These are phyloP conservation scores for Mesocricetus auratus DNA, from an alignment of 2,113 vertebrate species.

Conservation along the genomic window DNA sequence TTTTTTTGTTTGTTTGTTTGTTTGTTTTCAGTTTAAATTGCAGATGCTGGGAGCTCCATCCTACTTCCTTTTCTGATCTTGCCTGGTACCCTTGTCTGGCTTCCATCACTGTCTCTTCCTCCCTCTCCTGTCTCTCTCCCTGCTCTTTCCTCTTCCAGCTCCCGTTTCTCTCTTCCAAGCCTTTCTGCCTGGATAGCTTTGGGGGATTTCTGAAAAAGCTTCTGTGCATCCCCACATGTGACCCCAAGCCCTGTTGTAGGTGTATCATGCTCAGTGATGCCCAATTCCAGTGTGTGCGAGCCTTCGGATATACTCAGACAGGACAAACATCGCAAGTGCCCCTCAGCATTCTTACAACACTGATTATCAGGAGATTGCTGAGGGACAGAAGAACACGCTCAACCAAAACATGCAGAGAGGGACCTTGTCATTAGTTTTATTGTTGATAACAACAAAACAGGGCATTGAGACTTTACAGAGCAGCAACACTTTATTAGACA, in stretches of 20 bases:
- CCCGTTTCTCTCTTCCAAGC: background rate
- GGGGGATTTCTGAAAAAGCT: background rate
- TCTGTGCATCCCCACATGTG: background rate
- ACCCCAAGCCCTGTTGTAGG: background rate
- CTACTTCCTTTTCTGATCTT: slow-evolving; percentile 64
- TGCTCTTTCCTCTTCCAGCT: background rate
- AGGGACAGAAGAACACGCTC: background rate
- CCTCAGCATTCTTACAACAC: background rate
- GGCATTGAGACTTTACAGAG: background rate
- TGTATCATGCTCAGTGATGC: rapidly evolving
- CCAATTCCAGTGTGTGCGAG: background rate
- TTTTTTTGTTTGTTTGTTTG: too few relatives aligned
- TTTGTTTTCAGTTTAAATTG: background rate
- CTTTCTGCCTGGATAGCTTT: background rate
- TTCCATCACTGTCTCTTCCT: background rate
- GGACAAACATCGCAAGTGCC: background rate
- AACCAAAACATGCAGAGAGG: slow-evolving; percentile 34
- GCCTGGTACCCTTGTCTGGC: background rate
- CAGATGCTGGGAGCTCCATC: background rate
- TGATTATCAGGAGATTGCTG: background rate
- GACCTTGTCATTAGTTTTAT: slow-evolving; percentile 61
- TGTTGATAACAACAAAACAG: slow-evolving; percentile 42
- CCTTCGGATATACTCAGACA: background rate
- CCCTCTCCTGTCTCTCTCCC: background rate
- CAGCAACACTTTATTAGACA: slow-evolving; percentile 19